Conservation (phyloP, 2,888 invertebrate species). For the Heliconius hortense region DNA sequence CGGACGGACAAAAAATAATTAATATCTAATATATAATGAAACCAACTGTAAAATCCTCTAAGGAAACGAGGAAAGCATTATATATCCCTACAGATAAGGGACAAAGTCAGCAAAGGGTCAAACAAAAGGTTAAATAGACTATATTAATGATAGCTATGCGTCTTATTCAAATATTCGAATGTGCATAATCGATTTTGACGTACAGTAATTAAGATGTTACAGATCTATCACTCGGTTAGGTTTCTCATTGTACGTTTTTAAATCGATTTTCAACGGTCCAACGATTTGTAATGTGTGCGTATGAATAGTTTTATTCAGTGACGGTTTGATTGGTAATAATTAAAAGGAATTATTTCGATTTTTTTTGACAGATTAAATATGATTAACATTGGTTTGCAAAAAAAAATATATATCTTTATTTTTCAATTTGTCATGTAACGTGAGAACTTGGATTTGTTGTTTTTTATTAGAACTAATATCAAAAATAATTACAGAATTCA, state of each 20-base stretch:
- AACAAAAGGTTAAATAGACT: slow-evolving; percentile 28
- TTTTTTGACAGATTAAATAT: slow-evolving; percentile 10
- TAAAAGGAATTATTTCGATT: slow-evolving; percentile 24
- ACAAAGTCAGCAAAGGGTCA: slow-evolving; percentile 21
- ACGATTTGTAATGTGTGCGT: slow-evolving; percentile 49
- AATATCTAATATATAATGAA: slow-evolving; percentile 51
- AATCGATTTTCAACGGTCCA: slow-evolving; percentile 67
- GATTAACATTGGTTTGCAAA: background rate
- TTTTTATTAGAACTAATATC: slow-evolving; percentile 8
- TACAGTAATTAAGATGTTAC: slow-evolving; percentile 64
- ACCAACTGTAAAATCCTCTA: slow-evolving; percentile 60
- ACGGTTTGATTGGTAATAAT: slow-evolving; percentile 25
- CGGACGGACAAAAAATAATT: slow-evolving; percentile 55
- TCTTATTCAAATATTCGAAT: slow-evolving; percentile 71
- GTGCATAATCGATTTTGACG: slow-evolving; percentile 76
- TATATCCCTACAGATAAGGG: background rate
- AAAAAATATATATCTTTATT: background rate
- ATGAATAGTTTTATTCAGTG: slow-evolving; percentile 23
- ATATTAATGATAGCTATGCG: slow-evolving; percentile 57
- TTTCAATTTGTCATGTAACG: slow-evolving; percentile 13
- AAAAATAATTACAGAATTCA: slow-evolving; percentile 16
- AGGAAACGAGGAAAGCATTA: background rate
- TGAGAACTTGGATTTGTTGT: background rate
- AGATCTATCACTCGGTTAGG: slow-evolving; percentile 59
- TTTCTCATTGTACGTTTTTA: slow-evolving; percentile 55